Base-by-base conservation (phyloP, 2,888 invertebrate species). In the Thelaira solivaga region DNA sequence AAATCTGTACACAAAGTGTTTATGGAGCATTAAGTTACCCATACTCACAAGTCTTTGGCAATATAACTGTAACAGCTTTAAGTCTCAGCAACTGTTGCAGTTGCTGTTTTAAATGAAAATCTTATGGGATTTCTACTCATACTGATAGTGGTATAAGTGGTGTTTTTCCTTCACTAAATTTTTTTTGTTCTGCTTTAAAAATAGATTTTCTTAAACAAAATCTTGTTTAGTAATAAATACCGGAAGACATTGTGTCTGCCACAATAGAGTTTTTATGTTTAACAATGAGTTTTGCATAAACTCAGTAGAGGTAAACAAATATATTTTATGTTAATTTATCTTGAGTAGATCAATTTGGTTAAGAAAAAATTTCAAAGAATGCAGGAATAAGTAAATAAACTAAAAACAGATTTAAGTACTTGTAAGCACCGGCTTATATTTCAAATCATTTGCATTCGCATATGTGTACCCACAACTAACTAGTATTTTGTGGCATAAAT, bases 331-430 rank as follows among this genome's bases (percentile, higher is more conserved):
- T 80, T 85, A 86, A 86, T 84, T 85, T 85, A 86, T 86, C 84
- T 84, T 85, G 84, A 86, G 85, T 82, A 85, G 85, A 85, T 86
- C 85, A 83, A 85, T 85, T 84, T 81, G 73, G 68, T n/a, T 55
- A 71, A 81, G 64, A 69, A 62, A 36, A 59, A 47, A 13, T 39
- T 61, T 49, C 62, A 55, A 31, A 13, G 20, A 18, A 18, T 41
- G 8, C 2, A 6, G 2, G 45, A 11, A 41, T 41, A 29, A 29
- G 8, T 8, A 24, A 41, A 36, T 22, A 53, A 34, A 68, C 13
- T 13, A 31, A 45, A 39, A 43, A 11, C 31, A 65, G 26, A 4
- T 36, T n/a, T n/a, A 41, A 55, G 22, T 53, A 24, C 51, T 36
- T 18, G 0, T 36, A 65, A 74, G 36, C 45, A 34, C 6, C 57